A percentile compares a stretch with the other conserved stretches of the same genome.
These are phyloP conservation scores for Drosophila colorata DNA, from an alignment of 2,888 invertebrate genomes.

Conservation along the genomic window DNA sequence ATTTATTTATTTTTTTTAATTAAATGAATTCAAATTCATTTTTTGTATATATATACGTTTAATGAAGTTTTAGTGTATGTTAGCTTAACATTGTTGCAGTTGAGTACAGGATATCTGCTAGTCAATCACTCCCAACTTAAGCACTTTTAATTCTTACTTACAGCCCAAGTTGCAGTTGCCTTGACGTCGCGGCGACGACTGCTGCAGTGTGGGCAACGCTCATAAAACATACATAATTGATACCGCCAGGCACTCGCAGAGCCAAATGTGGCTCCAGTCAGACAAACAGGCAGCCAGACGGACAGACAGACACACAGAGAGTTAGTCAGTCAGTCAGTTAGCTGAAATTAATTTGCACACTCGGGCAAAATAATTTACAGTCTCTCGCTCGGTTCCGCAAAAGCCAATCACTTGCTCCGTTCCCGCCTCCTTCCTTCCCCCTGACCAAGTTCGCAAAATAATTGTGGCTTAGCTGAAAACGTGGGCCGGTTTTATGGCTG, in stretches of 20 bases:
- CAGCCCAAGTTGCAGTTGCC: slow-evolving; percentile 13
- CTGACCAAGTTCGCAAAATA: background rate
- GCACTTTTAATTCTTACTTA: background rate
- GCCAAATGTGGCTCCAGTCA: slow-evolving; percentile 40
- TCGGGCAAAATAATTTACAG: slow-evolving; percentile 73
- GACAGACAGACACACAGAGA: background rate
- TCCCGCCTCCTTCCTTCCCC: background rate
- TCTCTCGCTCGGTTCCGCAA: slow-evolving; percentile 35
- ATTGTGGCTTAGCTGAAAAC: slow-evolving; percentile 34
- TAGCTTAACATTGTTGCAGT: too few relatives aligned
- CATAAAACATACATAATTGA: slow-evolving; percentile 69
- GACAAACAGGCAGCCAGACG: slow-evolving; percentile 10
- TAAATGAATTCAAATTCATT: too few relatives aligned
- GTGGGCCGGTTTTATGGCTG: slow-evolving; percentile 65
- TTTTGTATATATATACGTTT: too few relatives aligned
- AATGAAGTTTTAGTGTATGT: too few relatives aligned
- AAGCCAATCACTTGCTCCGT: slow-evolving; percentile 34
- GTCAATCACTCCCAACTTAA: too few relatives aligned
- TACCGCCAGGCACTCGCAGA: slow-evolving; percentile 47
- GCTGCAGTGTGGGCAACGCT: slow-evolving; percentile 41
- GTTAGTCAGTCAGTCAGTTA: slow-evolving; percentile 55
- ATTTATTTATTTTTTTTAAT: too few relatives aligned
- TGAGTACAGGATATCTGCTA: too few relatives aligned
- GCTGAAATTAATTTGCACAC: slow-evolving; percentile 76
- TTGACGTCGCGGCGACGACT: slow-evolving; percentile 11